phyloP scores from a whole-genome alignment of 2,113 vertebrate genomes.

The Circaetus gallicus region DNA sequence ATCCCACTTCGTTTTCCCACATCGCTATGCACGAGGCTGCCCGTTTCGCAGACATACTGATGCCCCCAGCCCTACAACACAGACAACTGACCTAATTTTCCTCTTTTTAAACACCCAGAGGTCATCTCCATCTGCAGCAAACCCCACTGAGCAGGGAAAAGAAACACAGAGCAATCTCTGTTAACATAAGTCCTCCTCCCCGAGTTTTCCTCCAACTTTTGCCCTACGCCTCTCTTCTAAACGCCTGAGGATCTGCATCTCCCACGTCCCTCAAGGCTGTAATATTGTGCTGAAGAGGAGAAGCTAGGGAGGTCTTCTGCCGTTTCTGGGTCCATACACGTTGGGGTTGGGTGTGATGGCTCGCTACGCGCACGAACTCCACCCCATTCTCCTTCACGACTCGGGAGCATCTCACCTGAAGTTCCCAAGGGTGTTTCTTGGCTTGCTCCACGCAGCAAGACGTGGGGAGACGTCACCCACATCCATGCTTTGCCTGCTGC shows the following conservation, averaged over 20 bases:
- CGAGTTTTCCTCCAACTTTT: neutral
- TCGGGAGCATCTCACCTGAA: neutral
- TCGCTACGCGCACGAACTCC: neutral
- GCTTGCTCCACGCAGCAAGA: accelerated
- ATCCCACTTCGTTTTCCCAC: neutral
- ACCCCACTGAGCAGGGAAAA: neutral
- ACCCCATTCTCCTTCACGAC: neutral
- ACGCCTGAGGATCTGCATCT: neutral
- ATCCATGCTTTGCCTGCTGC: neutral
- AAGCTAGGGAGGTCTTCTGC: neutral
- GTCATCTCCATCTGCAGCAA: slow-evolving; percentile 20
- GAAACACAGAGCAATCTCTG: neutral
- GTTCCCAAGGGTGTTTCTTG: neutral
- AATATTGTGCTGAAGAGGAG: neutral
- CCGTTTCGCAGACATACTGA: neutral
- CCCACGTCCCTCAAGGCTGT: neutral
- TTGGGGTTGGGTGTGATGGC: neutral
- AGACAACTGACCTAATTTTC: slow-evolving; percentile 55
- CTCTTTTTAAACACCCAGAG: slow-evolving; percentile 28
- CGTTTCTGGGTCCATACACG: accelerated
- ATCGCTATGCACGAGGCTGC: neutral
- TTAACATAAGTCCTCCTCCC: neutral
- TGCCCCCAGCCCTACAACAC: neutral
- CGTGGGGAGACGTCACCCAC: neutral
- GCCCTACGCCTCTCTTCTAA: neutral